A percentile compares a stretch with the other conserved stretches of the same genome.
phyloP scores from a whole-genome alignment of 2,113 vertebrate genomes.

The Octodon degus region DNA sequence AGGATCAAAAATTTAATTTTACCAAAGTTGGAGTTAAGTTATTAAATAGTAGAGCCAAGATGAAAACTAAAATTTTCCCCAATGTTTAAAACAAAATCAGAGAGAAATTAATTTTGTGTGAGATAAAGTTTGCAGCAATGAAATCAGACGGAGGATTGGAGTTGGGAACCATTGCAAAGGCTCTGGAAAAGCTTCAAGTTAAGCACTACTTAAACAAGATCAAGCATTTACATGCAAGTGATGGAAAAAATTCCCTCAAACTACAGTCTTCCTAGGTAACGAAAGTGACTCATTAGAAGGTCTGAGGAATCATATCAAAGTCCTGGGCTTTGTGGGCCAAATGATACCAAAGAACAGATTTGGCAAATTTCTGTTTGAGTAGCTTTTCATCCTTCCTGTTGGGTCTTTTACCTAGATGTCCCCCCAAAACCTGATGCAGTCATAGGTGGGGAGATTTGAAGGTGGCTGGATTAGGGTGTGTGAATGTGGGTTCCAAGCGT shows the following conservation, averaged over 20 bases:
- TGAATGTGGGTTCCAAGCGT: background rate
- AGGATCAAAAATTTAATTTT: background rate
- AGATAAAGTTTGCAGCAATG: slow-evolving; percentile 30
- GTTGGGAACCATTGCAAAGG: background rate
- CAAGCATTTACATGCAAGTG: background rate
- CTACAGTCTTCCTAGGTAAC: slow-evolving; percentile 2
- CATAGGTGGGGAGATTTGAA: background rate
- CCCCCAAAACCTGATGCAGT: background rate
- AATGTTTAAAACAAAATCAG: slow-evolving; percentile 24
- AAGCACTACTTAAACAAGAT: slow-evolving; percentile 2
- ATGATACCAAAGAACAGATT: slow-evolving; percentile 36
- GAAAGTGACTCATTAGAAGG: background rate
- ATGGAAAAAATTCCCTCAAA: slow-evolving; percentile 19
- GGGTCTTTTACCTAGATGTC: background rate
- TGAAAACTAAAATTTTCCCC: background rate
- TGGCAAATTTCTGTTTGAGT: slow-evolving; percentile 22
- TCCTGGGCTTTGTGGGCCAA: background rate
- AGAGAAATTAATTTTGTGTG: slow-evolving; percentile 17
- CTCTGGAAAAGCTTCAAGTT: background rate
- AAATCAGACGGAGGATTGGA: background rate
- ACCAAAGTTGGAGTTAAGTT: slow-evolving; percentile 14
- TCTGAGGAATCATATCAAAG: background rate
- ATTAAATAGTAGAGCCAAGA: slow-evolving; percentile 1
- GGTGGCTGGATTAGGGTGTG: background rate
- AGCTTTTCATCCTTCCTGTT: background rate